Base-by-base conservation (phyloP, 2,797 vertebrate species). In the Garrulus glandarius region DNA sequence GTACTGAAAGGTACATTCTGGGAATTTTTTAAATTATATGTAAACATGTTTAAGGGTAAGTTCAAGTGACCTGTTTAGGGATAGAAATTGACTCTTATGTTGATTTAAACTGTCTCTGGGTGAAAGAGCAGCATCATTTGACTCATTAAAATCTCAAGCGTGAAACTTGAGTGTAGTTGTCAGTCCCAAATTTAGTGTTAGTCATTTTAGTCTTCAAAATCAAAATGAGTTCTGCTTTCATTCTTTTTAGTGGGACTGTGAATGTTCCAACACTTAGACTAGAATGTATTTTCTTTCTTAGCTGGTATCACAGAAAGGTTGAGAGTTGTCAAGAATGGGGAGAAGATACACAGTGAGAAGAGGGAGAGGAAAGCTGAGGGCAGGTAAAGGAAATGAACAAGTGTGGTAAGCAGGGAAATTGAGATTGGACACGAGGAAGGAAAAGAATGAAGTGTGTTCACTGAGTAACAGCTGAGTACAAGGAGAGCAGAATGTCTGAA, bases 321-420 rank as follows among this genome's bases (percentile, higher is more conserved):
- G 82, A 79, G 34, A 72, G 89, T 71, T 90, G 13, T 50, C 39
- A 15, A 87, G 90, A 74, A n/a, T 55, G 84, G 79, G 79, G 85
- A 93, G 60, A 92, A 77, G 78, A 89, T 32, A 16, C 2, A 49
- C 39, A 41, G 64, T 85, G 36, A 91, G 80, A 89, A 82, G 70
- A 92, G 74, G 86, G 88, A 93, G 70, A 74, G 95, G 68, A 89
- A 57, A 91, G 92, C 92, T 94, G 87, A 92, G 90, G 89, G 84
- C 87, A 83, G 75, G 80, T 84, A 72, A 89, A 92, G 78, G 70
- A 90, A 65, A 53, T 34, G 41, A 67, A 22, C n/a, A n/a, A 84
- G 53, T 15, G 10, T 22, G 29, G 61, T 59, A 69, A 92, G 74
- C 41, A 93, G 74, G 77, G 63, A 67, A 43, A 19, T 7, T 22